Evolutionary conservation across 2,113 vertebrate genomes (phyloP).

Genomic region (Bos taurus): ARS-UCD2.0 NC_037350.1:49231001-49231500

Average conservation of each 20-base stretch:
- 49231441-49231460: not conserved
- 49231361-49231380: not conserved
- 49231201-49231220: too few species aligned
- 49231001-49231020: not conserved
- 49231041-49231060: not conserved
- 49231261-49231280: not conserved
- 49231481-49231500: not conserved
- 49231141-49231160: not conserved
- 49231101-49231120: accelerated
- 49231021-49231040: not conserved
- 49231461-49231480: not conserved
- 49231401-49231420: not conserved
- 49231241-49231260: accelerated
- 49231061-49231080: too few species aligned
- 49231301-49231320: not conserved
- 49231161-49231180: not conserved
- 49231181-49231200: not conserved
- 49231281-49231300: not conserved
- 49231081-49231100: not conserved
- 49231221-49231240: not conserved
- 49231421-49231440: not conserved
- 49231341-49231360: not conserved
- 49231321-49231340: not conserved
- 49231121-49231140: not conserved
- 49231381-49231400: not conserved